Conservation (phyloP, 2,888 invertebrate species). For the Andrena minutula region DNA sequence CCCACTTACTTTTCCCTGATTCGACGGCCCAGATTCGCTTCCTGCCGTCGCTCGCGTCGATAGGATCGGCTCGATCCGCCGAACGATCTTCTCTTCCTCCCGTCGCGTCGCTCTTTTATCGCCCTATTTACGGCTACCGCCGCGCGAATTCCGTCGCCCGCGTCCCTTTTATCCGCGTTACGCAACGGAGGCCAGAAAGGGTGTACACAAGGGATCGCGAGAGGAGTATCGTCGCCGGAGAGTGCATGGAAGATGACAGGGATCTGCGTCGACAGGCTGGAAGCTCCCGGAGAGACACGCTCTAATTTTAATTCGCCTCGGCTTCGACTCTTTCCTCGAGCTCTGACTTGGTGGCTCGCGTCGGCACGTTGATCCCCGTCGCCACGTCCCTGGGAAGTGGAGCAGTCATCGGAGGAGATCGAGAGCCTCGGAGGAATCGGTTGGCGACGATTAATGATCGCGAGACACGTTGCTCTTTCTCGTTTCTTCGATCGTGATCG, state of each 20-base stretch:
- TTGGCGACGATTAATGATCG: not conserved
- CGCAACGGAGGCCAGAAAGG: not conserved
- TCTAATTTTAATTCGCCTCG: not conserved
- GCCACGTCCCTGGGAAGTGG: too few relatives aligned
- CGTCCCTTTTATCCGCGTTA: constrained; percentile 14
- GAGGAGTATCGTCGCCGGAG: not conserved
- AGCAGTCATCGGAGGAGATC: too few relatives aligned
- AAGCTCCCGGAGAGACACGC: not conserved
- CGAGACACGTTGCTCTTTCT: not conserved
- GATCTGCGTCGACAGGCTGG: not conserved
- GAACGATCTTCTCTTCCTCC: constrained; percentile 8
- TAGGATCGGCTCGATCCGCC: constrained; percentile 67
- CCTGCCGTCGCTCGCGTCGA: constrained; percentile 67
- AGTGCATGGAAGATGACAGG: not conserved
- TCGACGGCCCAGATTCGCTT: constrained; percentile 81
- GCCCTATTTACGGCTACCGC: constrained; percentile 18
- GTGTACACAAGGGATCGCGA: too few relatives aligned
- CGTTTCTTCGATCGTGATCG: constrained; percentile 50
- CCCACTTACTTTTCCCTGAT: constrained; percentile 79
- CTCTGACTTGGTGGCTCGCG: not conserved
- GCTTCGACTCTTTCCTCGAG: not conserved
- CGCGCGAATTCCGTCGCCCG: constrained; percentile 1
- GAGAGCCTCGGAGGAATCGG: not conserved
- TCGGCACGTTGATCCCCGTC: too few relatives aligned
- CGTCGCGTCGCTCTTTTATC: not conserved